Conservation (phyloP, 2,888 invertebrate genomes). For the Sepioteuthis lessoniana region DNA sequence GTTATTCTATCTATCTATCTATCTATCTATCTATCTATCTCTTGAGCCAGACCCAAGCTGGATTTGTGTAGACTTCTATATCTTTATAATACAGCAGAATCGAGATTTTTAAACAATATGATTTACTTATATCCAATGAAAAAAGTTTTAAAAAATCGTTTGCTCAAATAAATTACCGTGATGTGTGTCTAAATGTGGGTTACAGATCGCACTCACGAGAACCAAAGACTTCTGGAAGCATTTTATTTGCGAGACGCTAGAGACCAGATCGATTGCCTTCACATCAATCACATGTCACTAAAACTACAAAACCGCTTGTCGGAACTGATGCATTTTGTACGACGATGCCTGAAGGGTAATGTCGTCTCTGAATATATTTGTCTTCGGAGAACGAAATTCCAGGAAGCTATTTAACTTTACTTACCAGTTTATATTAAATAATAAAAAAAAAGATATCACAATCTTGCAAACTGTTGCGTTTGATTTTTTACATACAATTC, state of each 20-base stretch:
- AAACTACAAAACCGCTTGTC: background rate
- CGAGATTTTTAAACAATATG: too few species aligned
- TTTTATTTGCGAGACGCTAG: background rate
- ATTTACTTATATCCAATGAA: background rate
- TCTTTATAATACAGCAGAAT: too few species aligned
- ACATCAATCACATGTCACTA: background rate
- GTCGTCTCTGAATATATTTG: conserved; percentile 1
- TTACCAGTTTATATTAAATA: too few species aligned
- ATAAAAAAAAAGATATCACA: too few species aligned
- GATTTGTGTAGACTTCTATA: too few species aligned
- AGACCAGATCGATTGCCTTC: background rate
- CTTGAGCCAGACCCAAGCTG: too few species aligned
- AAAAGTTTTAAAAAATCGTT: background rate
- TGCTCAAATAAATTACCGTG: background rate
- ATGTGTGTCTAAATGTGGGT: conserved; percentile 5
- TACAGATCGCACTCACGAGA: background rate
- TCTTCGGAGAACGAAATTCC: background rate
- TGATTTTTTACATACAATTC: too few species aligned
- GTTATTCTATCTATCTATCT: too few species aligned
- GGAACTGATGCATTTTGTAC: background rate
- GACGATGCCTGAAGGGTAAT: too few species aligned
- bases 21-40: too few species aligned
- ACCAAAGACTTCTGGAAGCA: background rate
- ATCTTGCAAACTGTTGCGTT: too few species aligned
- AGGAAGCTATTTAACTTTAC: background rate